phyloP scores from a whole-genome alignment of 2,797 vertebrate species.

The Streptopelia turtur region DNA sequence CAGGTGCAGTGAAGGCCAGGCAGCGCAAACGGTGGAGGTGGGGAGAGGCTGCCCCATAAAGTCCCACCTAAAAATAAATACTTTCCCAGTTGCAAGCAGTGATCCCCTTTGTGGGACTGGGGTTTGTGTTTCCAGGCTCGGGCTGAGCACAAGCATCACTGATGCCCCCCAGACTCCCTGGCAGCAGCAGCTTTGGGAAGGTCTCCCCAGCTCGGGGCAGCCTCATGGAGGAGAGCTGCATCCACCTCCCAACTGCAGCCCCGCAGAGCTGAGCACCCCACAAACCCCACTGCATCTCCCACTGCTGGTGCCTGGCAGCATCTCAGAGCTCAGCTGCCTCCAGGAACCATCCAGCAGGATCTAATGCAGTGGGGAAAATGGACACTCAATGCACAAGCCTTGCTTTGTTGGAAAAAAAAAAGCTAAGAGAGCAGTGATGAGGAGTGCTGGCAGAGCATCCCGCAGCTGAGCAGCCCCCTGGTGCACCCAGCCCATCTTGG shows the following conservation, averaged over 20 bases:
- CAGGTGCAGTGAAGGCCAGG: accelerated
- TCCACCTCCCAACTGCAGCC: neutral
- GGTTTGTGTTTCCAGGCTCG: neutral
- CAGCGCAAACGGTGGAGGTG: neutral
- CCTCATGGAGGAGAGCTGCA: neutral
- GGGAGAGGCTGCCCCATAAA: neutral
- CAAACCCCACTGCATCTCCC: neutral
- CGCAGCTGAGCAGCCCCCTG: accelerated
- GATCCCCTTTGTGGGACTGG: accelerated
- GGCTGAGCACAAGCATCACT: neutral
- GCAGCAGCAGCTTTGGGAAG: neutral
- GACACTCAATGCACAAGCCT: neutral
- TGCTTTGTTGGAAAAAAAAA: neutral
- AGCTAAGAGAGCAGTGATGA: neutral
- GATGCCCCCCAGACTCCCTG: accelerated
- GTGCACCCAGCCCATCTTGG: neutral
- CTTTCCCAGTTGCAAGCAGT: neutral
- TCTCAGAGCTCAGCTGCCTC: neutral
- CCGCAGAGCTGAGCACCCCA: accelerated
- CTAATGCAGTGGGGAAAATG: neutral
- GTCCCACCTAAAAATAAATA: neutral
- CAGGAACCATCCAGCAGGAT: neutral
- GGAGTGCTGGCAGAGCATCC: neutral
- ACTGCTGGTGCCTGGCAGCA: neutral
- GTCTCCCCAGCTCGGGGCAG: neutral